Evolutionary conservation across 2,888 invertebrate genomes (phyloP).

Genomic region (Metallyticus violacea): DNA sequence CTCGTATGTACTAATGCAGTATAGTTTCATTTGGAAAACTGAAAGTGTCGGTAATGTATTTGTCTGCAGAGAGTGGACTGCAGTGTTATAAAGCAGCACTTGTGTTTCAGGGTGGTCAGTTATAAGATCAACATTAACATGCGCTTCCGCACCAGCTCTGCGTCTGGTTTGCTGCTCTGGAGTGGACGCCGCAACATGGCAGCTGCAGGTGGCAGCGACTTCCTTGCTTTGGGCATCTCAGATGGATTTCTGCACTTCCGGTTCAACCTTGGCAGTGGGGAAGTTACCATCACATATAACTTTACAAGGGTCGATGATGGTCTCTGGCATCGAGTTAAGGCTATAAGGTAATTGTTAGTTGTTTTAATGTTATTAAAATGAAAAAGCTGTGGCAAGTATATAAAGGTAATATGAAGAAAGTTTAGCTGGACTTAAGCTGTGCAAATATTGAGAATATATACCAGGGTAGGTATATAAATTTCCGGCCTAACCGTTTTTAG

Average conservation of each 20-base stretch:
- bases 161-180: conserved; percentile 80
- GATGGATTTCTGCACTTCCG: conserved; percentile 70
- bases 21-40: too few relatives aligned
- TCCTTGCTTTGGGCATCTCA: conserved; percentile 80
- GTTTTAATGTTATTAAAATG: too few relatives aligned
- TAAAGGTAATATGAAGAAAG: too few relatives aligned
- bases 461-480: too few relatives aligned
- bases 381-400: too few relatives aligned
- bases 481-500: too few relatives aligned
- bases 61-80: neutral
- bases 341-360: conserved; percentile 72
- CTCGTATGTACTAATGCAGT: too few relatives aligned
- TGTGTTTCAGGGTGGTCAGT: conserved; percentile 65
- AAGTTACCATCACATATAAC: conserved; percentile 81
- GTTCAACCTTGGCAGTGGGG: conserved; percentile 85
- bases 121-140: conserved; percentile 86
- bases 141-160: conserved; percentile 70
- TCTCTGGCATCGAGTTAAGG: conserved; percentile 76
- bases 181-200: conserved; percentile 64
- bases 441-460: too few relatives aligned
- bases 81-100: neutral
- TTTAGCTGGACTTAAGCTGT: too few relatives aligned
- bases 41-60: too few relatives aligned
- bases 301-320: conserved; percentile 85
- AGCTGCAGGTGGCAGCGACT: conserved; percentile 64